A percentile compares a stretch with the other conserved stretches of the same genome.
Evolutionary conservation across 2,888 invertebrate genomes (phyloP).

Genomic region (Calameuta pallipes): DNA sequence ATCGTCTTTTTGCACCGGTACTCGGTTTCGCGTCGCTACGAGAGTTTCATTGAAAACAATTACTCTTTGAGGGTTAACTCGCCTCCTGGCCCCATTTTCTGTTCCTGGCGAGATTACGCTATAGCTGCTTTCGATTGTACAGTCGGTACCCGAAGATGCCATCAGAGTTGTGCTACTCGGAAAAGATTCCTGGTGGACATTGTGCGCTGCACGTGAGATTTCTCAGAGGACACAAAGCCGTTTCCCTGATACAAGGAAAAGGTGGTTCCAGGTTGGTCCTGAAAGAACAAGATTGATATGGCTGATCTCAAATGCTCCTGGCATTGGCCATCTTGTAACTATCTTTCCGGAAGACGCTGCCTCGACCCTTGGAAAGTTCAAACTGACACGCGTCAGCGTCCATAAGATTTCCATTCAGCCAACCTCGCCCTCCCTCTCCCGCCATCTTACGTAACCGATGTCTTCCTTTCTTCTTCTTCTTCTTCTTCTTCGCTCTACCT

Average conservation of each 20-base stretch:
- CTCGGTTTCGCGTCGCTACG: neutral
- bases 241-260: neutral
- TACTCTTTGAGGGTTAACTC: neutral
- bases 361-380: neutral
- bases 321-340: neutral
- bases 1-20: neutral
- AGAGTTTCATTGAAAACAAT: neutral
- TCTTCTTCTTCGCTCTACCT: neutral
- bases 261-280: neutral
- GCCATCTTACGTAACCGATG: neutral
- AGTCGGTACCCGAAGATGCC: neutral
- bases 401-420: neutral
- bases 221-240: neutral
- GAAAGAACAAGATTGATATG: neutral
- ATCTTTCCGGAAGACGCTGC: neutral
- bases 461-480: neutral
- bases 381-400: constrained; percentile 1
- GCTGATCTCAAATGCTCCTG: neutral
- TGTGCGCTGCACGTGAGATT: neutral
- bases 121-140: neutral
- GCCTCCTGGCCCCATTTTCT: neutral
- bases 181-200: neutral
- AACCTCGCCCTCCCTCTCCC: rapidly evolving
- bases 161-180: neutral
- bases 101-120: neutral